Percentiles rank a stretch among this genome's conserved stretches.
These are phyloP conservation scores for Euschistus heros DNA, from an alignment of 1,140 invertebrate genomes.

Conservation along the genomic window DNA sequence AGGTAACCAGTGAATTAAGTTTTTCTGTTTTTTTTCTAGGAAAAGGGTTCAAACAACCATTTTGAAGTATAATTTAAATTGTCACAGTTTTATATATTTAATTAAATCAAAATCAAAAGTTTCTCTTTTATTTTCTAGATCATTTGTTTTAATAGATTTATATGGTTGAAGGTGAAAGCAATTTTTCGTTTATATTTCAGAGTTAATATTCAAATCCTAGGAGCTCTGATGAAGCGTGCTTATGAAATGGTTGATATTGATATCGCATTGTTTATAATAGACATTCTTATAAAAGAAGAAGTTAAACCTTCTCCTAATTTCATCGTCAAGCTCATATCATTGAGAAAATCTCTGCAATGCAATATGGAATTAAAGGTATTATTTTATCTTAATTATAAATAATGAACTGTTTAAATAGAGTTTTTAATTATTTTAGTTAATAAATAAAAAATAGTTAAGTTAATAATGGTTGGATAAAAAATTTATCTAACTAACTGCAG, in stretches of 20 bases:
- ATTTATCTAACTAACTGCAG: no score
- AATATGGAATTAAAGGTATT: no score
- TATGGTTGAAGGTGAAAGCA: neutral
- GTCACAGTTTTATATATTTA: neutral
- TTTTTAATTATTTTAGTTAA: no score
- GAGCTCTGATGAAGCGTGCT: neutral
- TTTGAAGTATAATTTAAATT: neutral
- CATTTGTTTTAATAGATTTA: neutral
- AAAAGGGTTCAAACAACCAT: neutral
- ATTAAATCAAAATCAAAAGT: neutral
- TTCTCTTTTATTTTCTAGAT: neutral
- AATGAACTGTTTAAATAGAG: no score
- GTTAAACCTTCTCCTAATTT: no score
- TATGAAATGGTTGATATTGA: neutral
- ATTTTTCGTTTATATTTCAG: slow-evolving; percentile 5
- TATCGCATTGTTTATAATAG: neutral
- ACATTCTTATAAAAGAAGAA: neutral
- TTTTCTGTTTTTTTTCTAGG: neutral
- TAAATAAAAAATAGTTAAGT: no score
- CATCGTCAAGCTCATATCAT: no score
- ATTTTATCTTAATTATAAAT: no score
- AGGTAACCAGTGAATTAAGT: no score
- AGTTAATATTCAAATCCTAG: slow-evolving; percentile 1
- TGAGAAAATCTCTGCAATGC: no score
- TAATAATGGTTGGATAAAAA: no score